These are phyloP conservation scores for Diadegma fenestrale DNA, from an alignment of 2,888 invertebrate genomes.

Conservation along the genomic window DNA sequence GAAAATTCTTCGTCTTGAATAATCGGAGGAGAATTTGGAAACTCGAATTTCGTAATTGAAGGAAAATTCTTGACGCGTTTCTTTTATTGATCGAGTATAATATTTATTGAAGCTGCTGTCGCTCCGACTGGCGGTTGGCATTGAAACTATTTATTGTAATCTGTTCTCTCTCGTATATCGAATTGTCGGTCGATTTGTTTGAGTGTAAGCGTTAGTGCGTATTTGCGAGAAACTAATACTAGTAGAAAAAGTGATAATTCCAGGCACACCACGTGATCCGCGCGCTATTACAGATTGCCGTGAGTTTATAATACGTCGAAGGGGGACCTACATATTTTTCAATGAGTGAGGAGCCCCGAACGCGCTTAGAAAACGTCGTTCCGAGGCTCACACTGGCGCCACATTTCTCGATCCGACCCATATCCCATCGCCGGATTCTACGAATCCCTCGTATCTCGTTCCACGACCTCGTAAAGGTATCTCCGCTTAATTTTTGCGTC, in stretches of 20 bases:
- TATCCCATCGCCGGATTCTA: conserved; percentile 76
- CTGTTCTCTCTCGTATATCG: conserved; percentile 5
- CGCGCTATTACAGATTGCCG: conserved; percentile 12
- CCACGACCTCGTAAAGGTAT: conserved; percentile 74
- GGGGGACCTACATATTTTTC: conserved; percentile 71
- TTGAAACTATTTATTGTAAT: conserved; percentile 4
- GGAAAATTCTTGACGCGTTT: neutral
- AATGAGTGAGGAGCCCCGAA: conserved; percentile 80
- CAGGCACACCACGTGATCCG: conserved; percentile 15
- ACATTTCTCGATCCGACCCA: conserved; percentile 75
- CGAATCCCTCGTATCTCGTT: conserved; percentile 73
- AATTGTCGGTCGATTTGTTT: conserved; percentile 11
- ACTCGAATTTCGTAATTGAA: neutral
- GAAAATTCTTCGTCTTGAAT: neutral
- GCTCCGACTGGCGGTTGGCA: conserved; percentile 3
- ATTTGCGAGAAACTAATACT: neutral
- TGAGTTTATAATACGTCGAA: neutral
- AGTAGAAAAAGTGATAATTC: conserved; percentile 21
- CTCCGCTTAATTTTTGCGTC: conserved; percentile 1
- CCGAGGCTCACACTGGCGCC: conserved; percentile 76
- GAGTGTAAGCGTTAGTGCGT: neutral
- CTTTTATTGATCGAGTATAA: neutral
- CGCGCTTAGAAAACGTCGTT: conserved; percentile 69
- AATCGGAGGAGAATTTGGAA: neutral
- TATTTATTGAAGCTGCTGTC: neutral